These are phyloP conservation scores for Parapristionchus giblindavisi DNA, from an alignment of 2,888 invertebrate species.

Conservation along the genomic window DNA sequence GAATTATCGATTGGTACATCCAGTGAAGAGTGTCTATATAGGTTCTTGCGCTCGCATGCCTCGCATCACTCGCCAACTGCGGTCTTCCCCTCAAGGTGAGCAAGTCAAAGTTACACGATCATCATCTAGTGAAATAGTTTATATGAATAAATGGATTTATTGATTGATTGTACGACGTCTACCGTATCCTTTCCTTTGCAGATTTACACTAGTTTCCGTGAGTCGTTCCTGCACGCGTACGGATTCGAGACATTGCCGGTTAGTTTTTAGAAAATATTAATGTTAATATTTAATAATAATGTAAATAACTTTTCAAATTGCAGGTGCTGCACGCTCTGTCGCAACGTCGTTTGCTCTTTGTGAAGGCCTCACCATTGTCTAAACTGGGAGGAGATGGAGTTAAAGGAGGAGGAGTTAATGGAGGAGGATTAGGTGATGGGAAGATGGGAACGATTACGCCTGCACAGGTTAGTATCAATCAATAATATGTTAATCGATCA, in stretches of 20 bases:
- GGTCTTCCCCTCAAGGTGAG: constrained; percentile 50
- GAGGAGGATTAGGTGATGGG: constrained; percentile 8
- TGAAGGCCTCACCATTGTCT: constrained; percentile 69
- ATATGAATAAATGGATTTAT: background rate
- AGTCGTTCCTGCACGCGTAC: constrained; percentile 80
- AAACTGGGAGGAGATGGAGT: constrained; percentile 1
- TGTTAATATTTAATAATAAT: background rate
- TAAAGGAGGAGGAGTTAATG: background rate
- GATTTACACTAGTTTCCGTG: constrained; percentile 53
- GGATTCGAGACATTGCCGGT: constrained; percentile 81
- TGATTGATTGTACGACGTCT: constrained; percentile 40
- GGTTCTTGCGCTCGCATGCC: constrained; percentile 50
- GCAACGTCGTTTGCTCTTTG: constrained; percentile 78
- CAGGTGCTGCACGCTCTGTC: constrained; percentile 79
- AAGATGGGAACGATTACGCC: too few species aligned
- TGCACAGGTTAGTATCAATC: too few species aligned
- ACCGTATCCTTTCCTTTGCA: constrained; percentile 43
- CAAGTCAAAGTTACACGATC: background rate
- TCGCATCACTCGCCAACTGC: constrained; percentile 49
- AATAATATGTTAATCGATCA: too few species aligned
- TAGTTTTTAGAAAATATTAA: background rate
- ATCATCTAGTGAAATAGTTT: background rate
- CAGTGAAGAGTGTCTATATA: background rate
- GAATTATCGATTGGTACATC: background rate
- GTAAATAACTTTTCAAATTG: background rate